A percentile compares a stretch with the other conserved stretches of the same genome.
Evolutionary conservation across 2,797 vertebrate genomes (phyloP).

Genomic region (Chiloscyllium punctatum): DNA sequence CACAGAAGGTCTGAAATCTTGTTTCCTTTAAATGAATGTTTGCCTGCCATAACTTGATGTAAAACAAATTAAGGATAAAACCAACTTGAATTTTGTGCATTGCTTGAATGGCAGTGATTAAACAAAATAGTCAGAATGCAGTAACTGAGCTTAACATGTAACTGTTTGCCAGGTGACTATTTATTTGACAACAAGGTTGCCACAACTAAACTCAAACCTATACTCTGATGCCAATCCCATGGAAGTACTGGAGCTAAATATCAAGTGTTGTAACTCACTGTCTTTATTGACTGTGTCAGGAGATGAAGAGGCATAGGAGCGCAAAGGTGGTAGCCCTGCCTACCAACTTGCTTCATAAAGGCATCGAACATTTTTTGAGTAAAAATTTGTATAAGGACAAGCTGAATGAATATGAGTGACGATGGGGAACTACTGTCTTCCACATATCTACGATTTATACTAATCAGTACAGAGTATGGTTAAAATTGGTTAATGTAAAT

Average conservation of each 20-base stretch:
- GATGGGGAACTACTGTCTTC: no score
- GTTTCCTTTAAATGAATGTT: constrained; percentile 50
- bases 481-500: no score
- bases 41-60: constrained; percentile 47
- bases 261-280: not conserved
- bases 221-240: not conserved
- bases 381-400: not conserved
- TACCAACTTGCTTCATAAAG: not conserved
- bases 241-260: not conserved
- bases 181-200: not conserved
- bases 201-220: not conserved
- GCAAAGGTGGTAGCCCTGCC: not conserved
- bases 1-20: constrained; percentile 67
- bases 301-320: not conserved
- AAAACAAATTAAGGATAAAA: constrained; percentile 35
- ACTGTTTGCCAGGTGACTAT: not conserved
- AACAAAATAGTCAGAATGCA: not conserved
- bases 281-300: not conserved
- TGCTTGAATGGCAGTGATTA: not conserved
- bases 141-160: not conserved
- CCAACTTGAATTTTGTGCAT: not conserved
- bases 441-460: no score
- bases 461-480: no score
- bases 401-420: no score
- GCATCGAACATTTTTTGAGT: not conserved